Percentiles rank a stretch among this genome's conserved stretches.
Evolutionary conservation across 2,797 vertebrate genomes (phyloP).

Genomic region (Lepus townsendii): DNA sequence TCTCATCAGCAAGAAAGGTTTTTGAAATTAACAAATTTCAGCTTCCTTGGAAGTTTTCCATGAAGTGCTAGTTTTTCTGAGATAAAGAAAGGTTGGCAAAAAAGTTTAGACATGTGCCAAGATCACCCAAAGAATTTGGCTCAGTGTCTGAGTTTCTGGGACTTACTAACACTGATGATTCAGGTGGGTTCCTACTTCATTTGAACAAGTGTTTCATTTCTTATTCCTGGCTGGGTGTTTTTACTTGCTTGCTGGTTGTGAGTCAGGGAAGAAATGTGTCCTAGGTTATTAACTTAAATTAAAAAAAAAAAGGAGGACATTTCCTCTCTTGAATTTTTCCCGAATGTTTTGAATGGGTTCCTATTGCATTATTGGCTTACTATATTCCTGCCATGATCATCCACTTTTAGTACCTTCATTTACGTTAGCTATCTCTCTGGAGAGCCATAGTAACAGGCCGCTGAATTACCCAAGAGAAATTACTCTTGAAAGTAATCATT

Average conservation of each 20-base stretch:
- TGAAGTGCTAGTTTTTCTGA: conserved; percentile 8
- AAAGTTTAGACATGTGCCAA: conserved; percentile 39
- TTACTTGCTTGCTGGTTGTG: conserved; percentile 48
- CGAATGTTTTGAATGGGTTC: conserved; percentile 70
- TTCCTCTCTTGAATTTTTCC: conserved; percentile 74
- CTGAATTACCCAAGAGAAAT: conserved; percentile 73
- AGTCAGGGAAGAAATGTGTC: conserved; percentile 60
- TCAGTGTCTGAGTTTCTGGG: conserved; percentile 30
- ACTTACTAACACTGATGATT: neutral
- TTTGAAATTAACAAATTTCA: conserved; percentile 53
- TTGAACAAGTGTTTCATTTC: conserved; percentile 23
- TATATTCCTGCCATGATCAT: conserved; percentile 65
- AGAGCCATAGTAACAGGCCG: conserved; percentile 27
- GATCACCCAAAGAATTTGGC: conserved; percentile 33
- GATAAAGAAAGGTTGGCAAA: conserved; percentile 49
- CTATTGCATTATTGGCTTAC: conserved; percentile 59
- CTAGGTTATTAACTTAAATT: conserved; percentile 67
- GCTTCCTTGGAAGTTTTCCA: neutral
- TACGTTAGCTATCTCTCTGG: conserved; percentile 66
- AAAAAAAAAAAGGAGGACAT: conserved; percentile 38
- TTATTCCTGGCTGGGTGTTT: conserved; percentile 58
- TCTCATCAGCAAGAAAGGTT: neutral
- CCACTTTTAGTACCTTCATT: conserved; percentile 61
- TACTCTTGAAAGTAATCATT: conserved; percentile 77
- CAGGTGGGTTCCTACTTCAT: conserved; percentile 38